Base-by-base conservation (phyloP, 2,888 invertebrate species). In the Synergus itoensis region DNA sequence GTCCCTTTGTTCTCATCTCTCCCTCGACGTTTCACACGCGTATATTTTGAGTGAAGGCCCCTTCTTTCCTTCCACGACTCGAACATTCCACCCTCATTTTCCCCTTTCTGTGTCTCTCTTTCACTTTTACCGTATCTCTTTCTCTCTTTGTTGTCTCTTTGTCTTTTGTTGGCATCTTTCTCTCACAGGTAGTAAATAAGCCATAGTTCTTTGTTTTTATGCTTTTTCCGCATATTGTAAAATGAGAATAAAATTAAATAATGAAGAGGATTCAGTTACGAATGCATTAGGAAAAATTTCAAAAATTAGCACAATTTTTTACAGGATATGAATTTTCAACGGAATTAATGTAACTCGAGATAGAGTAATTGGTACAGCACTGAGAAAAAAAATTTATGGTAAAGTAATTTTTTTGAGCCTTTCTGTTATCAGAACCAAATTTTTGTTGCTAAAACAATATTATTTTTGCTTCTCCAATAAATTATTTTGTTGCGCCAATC, bases 1-100 rank as follows among this genome's bases (percentile, higher is more conserved):
- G 80, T 80, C 81, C 77, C 81, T 81, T 83, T 83, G 81, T 81
- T 83, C 76, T 73, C 77, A 21, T 79, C 78, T 79, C 79, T 80
- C 83, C 83, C 81, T 78, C 78, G 77, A 80, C 18, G 81, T 81
- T 77, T 80, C 80, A 81, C 81, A 79, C 76, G 79, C 81, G 77
- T 80, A 75, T 76, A 80, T 81, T 81, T 81, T 77, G 77, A 81
- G 81, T 77, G 81, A 78, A 77, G 60, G 77, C 28, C 64, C 76
- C 67, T 76, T 80, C 67, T 76, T 80, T 79, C 78, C 81, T 60
- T 60, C 18, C 57, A 18, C 79, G 78, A 53, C 65, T 73, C 80
- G 80, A 69, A 79, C 79, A 77, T 79, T 78, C 80, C 80, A 64
- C 79, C 81, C 78, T 69, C 69, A 67, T 81, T 81, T 78, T 80